Conservation (phyloP, 2,113 vertebrate species). For the Lampris incognitus region DNA sequence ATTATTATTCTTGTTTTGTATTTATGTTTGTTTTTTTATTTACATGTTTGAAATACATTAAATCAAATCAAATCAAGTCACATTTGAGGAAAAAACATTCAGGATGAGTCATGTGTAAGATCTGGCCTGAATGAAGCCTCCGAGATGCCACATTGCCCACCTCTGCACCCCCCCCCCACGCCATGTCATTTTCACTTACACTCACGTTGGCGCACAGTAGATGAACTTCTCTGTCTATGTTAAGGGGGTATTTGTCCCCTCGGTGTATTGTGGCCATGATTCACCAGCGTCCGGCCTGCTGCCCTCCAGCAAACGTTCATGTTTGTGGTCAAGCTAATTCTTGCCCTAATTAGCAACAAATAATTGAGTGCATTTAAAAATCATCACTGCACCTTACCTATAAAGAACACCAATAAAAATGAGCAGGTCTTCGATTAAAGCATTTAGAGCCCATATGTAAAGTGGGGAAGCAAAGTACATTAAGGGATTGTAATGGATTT, state of each 20-base stretch:
- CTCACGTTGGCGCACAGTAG: constrained; percentile 5
- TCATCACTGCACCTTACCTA: constrained; percentile 70
- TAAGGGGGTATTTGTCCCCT: neutral
- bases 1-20: too few relatives aligned
- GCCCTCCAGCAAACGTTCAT: constrained; percentile 43
- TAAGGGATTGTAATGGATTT: constrained; percentile 75
- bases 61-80: too few relatives aligned
- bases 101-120: too few relatives aligned
- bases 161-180: constrained; percentile 16
- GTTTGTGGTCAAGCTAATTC: constrained; percentile 58
- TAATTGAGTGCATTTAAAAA: constrained; percentile 75
- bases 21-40: too few relatives aligned
- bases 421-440: constrained; percentile 70
- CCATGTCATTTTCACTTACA: constrained; percentile 47
- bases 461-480: constrained; percentile 66
- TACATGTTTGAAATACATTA: too few relatives aligned
- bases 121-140: neutral
- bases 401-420: constrained; percentile 79
- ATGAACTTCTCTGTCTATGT: neutral
- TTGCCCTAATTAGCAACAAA: constrained; percentile 73
- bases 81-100: too few relatives aligned
- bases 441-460: constrained; percentile 70
- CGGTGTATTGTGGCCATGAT: constrained; percentile 35
- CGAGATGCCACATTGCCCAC: constrained; percentile 36
- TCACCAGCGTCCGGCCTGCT: constrained; percentile 25